phyloP scores from a whole-genome alignment of 2,888 invertebrate species.

The Sesamia inferens region DNA sequence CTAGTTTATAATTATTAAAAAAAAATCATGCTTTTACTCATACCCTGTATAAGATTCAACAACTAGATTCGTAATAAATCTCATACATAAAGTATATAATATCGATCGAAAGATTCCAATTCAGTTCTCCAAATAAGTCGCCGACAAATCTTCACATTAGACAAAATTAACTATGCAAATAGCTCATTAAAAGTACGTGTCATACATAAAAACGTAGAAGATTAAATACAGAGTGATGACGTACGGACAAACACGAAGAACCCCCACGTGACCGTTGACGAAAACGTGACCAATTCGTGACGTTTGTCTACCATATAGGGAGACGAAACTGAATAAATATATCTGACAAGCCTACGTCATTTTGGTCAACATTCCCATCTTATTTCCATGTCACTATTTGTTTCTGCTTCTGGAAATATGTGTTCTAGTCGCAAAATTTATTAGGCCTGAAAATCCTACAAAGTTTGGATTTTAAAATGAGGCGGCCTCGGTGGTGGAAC shows the following conservation, averaged over 20 bases:
- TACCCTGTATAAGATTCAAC: too few relatives aligned
- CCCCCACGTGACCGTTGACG: constrained; percentile 5
- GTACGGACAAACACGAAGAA: neutral
- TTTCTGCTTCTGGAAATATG: neutral
- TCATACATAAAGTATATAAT: too few relatives aligned
- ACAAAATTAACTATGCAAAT: constrained; percentile 21
- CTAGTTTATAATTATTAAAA: too few relatives aligned
- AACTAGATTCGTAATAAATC: too few relatives aligned
- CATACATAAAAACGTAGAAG: constrained; percentile 10
- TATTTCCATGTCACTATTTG: neutral
- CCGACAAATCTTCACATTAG: neutral
- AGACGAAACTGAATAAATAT: neutral
- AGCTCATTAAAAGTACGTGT: neutral
- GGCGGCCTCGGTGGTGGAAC: too few relatives aligned
- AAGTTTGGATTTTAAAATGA: neutral
- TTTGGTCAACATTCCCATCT: neutral
- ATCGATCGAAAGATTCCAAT: neutral
- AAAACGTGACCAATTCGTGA: constrained; percentile 30
- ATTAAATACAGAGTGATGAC: constrained; percentile 28
- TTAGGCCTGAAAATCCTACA: neutral
- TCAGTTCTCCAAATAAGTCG: neutral
- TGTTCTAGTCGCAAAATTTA: neutral
- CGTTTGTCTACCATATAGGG: neutral
- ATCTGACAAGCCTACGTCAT: neutral
- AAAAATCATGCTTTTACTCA: too few relatives aligned